These are phyloP conservation scores for Cyprinodon tularosa DNA, from an alignment of 2,113 vertebrate genomes.

Conservation along the genomic window DNA sequence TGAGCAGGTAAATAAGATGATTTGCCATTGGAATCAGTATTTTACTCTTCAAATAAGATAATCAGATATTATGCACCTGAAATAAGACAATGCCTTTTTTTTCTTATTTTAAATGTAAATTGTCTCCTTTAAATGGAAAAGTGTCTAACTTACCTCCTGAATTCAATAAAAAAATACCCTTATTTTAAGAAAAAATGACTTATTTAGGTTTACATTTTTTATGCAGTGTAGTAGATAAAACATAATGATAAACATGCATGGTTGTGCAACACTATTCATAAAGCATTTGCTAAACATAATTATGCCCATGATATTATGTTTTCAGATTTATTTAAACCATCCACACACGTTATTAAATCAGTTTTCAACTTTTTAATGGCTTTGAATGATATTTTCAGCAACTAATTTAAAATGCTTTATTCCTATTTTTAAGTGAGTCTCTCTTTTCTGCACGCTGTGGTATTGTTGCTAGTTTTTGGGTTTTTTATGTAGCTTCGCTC, in stretches of 20 bases:
- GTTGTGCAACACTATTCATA: slow-evolving; percentile 12
- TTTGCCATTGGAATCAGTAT: too few species aligned
- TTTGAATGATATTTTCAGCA: not conserved
- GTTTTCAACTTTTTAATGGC: not conserved
- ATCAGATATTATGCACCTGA: too few species aligned
- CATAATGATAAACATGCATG: slow-evolving; percentile 27
- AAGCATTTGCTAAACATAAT: slow-evolving; percentile 14
- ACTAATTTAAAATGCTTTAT: not conserved
- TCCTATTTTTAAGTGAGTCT: not conserved
- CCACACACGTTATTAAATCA: not conserved
- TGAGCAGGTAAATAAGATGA: too few species aligned
- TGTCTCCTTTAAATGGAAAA: too few species aligned
- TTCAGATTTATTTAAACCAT: not conserved
- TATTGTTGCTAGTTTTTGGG: not conserved
- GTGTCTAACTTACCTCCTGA: too few species aligned
- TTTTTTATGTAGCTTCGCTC: not conserved
- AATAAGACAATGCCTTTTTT: too few species aligned
- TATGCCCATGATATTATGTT: not conserved
- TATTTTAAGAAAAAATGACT: too few species aligned
- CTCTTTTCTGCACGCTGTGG: not conserved
- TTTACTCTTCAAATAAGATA: too few species aligned
- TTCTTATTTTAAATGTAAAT: too few species aligned
- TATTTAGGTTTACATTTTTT: too few species aligned
- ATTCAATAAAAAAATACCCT: too few species aligned
- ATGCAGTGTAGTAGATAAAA: slow-evolving; percentile 7